phyloP scores from a whole-genome alignment of 2,797 vertebrate genomes.

The Ctenopoma multispine region DNA sequence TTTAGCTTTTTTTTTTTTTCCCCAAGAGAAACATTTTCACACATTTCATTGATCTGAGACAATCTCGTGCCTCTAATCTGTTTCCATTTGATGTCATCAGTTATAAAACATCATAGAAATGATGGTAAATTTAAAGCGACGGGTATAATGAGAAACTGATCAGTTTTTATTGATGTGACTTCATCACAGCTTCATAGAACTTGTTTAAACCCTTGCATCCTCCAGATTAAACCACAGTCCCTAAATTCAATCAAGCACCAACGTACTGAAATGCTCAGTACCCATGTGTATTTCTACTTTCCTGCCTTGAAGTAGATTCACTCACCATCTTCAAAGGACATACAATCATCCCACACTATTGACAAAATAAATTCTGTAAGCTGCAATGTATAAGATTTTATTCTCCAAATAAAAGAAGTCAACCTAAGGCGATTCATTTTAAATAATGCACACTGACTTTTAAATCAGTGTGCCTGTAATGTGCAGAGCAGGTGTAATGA shows the following conservation, averaged over 20 bases:
- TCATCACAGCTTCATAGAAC: conserved; percentile 15
- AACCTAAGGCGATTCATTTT: conserved; percentile 31
- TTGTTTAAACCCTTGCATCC: conserved; percentile 2
- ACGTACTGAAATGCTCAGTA: conserved; percentile 1
- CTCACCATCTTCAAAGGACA: conserved; percentile 12
- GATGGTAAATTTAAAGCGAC: conserved; percentile 22
- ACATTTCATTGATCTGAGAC: conserved; percentile 9
- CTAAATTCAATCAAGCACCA: conserved; percentile 11
- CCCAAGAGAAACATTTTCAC: conserved; percentile 19
- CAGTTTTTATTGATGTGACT: conserved; percentile 45
- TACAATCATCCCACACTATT: conserved; percentile 22
- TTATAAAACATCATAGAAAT: conserved; percentile 42
- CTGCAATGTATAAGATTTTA: conserved; percentile 39
- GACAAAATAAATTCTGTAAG: conserved; percentile 12
- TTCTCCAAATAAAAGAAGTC: conserved; percentile 21
- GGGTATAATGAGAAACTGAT: conserved; percentile 11
- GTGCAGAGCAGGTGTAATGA: conserved; percentile 16
- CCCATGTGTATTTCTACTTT: conserved; percentile 8
- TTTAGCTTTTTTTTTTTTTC: too few relatives aligned
- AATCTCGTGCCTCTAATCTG: conserved; percentile 11
- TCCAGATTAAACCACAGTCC: conserved; percentile 9
- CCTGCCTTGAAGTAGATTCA: conserved; percentile 1
- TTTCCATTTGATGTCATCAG: conserved; percentile 40
- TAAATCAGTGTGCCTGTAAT: conserved; percentile 28
- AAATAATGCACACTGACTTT: conserved; percentile 32